phyloP scores from a whole-genome alignment of 2,113 vertebrate genomes.

The Sapajus apella region DNA sequence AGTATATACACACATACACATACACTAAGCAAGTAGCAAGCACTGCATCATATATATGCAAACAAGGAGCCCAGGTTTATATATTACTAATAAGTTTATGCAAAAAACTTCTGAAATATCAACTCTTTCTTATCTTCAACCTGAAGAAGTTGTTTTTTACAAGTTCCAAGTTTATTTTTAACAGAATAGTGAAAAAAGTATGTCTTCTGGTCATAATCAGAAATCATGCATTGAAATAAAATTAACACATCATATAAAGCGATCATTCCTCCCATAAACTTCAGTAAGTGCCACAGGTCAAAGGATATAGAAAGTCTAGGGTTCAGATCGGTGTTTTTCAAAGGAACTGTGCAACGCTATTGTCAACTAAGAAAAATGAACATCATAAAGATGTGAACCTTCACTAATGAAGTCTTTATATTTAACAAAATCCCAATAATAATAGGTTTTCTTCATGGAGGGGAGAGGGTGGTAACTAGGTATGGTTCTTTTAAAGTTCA shows the following conservation, averaged over 20 bases:
- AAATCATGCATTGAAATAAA: slow-evolving; percentile 26
- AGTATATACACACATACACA: neutral
- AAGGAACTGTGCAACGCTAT: neutral
- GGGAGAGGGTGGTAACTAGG: neutral
- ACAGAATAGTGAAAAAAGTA: neutral
- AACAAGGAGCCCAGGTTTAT: neutral
- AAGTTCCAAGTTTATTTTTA: slow-evolving; percentile 27
- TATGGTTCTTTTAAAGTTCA: neutral
- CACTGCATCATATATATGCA: neutral
- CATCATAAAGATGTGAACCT: neutral
- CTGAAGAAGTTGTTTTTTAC: neutral
- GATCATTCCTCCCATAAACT: neutral
- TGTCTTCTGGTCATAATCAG: slow-evolving; percentile 17
- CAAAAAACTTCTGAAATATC: neutral
- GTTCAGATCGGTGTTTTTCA: neutral
- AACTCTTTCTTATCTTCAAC: slow-evolving; percentile 26
- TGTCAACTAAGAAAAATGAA: slow-evolving; percentile 23
- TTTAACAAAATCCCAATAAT: neutral
- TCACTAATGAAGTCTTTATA: neutral
- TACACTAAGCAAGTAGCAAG: neutral
- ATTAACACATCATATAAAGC: neutral
- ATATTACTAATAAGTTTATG: neutral
- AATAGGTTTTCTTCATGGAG: neutral
- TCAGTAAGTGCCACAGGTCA: neutral
- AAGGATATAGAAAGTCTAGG: neutral